phyloP scores from a whole-genome alignment of 2,797 vertebrate species.

The Hemibagrus guttatus region DNA sequence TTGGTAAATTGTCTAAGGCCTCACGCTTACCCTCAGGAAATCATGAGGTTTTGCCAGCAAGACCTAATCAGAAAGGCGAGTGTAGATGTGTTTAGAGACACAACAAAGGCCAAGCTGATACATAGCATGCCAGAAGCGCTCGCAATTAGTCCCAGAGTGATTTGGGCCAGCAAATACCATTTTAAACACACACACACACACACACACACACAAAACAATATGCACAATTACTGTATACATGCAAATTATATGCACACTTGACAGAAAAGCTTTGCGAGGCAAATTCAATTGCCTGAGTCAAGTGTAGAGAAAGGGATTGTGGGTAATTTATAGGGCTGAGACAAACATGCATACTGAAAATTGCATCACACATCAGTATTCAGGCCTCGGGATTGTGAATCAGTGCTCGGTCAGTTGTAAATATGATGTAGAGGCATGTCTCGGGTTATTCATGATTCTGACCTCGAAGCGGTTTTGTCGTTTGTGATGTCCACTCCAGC shows the following conservation, averaged over 20 bases:
- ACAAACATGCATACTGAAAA: background rate
- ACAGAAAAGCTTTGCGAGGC: slow-evolving; percentile 47
- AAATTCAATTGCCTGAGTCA: slow-evolving; percentile 48
- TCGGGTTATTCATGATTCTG: background rate
- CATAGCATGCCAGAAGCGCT: slow-evolving; percentile 29
- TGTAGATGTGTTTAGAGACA: slow-evolving; percentile 40
- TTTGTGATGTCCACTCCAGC: background rate
- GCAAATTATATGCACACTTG: background rate
- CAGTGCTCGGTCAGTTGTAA: slow-evolving; percentile 22
- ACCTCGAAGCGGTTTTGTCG: background rate
- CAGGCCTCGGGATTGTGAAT: slow-evolving; percentile 47
- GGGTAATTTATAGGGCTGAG: slow-evolving; percentile 43
- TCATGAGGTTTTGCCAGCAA: slow-evolving; percentile 31
- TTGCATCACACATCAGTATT: slow-evolving; percentile 11
- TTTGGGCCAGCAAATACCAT: slow-evolving; percentile 41
- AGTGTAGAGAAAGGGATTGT: slow-evolving; percentile 12
- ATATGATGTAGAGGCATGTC: background rate
- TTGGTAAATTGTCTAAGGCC: slow-evolving; percentile 41
- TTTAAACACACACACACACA: slow-evolving; percentile 1
- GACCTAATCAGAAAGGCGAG: slow-evolving; percentile 36
- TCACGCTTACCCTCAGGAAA: slow-evolving; percentile 18
- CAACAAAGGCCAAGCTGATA: slow-evolving; percentile 44
- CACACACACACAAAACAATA: slow-evolving; percentile 1
- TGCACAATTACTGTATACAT: background rate
- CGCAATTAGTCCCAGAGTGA: slow-evolving; percentile 46